A percentile compares a stretch with the other conserved stretches of the same genome.
Conservation (phyloP, 1,140 invertebrate species). For the Nomia melanderi region DNA sequence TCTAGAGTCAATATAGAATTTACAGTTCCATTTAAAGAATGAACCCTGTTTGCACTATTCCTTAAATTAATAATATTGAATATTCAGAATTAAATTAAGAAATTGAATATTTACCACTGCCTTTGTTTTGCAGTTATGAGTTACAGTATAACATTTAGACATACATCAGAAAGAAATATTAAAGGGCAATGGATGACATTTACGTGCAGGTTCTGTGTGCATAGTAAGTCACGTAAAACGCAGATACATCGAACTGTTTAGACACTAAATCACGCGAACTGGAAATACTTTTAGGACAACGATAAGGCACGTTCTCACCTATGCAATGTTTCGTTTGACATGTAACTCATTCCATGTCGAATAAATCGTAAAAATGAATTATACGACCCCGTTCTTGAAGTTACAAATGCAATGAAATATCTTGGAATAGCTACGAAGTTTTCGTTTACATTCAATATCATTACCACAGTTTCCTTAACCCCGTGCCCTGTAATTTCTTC, state of each 20-base stretch:
- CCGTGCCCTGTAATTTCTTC: no score
- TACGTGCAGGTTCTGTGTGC: conserved; percentile 18
- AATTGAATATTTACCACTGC: no score
- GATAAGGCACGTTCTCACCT: conserved; percentile 56
- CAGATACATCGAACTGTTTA: conserved; percentile 29
- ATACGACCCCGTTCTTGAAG: conserved; percentile 6
- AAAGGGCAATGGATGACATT: neutral
- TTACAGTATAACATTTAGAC: neutral
- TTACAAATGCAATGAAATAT: neutral
- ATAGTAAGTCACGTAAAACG: conserved; percentile 28
- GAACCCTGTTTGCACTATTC: no score
- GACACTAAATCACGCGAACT: conserved; percentile 23
- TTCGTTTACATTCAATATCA: no score
- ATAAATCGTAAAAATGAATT: conserved; percentile 56
- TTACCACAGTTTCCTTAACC: no score
- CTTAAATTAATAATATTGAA: no score
- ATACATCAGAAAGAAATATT: neutral
- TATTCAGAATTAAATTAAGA: no score
- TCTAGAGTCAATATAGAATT: no score
- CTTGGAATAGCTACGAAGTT: no score
- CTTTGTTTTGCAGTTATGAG: no score
- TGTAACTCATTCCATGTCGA: conserved; percentile 33
- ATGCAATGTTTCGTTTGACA: conserved; percentile 42
- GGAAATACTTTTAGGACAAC: conserved; percentile 49
- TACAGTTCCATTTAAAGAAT: no score